Conservation (phyloP, 2,888 invertebrate species). For the Acleris sparsana region DNA sequence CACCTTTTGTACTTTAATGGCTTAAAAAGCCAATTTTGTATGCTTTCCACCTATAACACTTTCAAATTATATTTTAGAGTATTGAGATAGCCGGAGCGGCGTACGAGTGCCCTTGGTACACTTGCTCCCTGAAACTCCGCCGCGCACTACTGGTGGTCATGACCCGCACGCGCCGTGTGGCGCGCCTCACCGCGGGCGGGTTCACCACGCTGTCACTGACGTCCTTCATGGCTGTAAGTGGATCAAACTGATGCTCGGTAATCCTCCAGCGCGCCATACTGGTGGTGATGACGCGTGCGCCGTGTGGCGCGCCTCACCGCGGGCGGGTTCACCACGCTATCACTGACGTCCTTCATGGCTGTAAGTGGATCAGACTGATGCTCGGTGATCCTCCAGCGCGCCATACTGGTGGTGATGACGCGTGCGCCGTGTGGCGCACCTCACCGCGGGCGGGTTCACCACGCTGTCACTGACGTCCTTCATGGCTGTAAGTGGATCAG, state of each 20-base stretch:
- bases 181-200: constrained; percentile 74
- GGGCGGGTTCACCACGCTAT: constrained; percentile 78
- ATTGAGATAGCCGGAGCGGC: constrained; percentile 66
- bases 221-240: constrained; percentile 79
- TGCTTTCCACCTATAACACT: too few relatives aligned
- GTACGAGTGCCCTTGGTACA: constrained; percentile 77
- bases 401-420: constrained; percentile 69
- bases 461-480: constrained; percentile 78
- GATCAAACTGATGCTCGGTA: constrained; percentile 47
- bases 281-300: constrained; percentile 66
- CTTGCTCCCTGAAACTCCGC: constrained; percentile 60
- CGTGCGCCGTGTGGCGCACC: constrained; percentile 62
- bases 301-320: constrained; percentile 73
- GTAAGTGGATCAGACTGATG: constrained; percentile 58
- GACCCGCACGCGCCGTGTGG: constrained; percentile 67
- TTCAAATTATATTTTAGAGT: constrained; percentile 53
- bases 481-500: constrained; percentile 67
- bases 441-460: constrained; percentile 80
- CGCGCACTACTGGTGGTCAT: constrained; percentile 69
- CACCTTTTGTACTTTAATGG: too few relatives aligned
- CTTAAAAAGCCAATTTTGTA: too few relatives aligned
- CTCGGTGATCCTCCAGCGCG: constrained; percentile 59
- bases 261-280: constrained; percentile 64
- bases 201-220: constrained; percentile 78
- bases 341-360: constrained; percentile 77